Conservation (phyloP, 2,113 vertebrate genomes). For the Muscicapa adusta region DNA sequence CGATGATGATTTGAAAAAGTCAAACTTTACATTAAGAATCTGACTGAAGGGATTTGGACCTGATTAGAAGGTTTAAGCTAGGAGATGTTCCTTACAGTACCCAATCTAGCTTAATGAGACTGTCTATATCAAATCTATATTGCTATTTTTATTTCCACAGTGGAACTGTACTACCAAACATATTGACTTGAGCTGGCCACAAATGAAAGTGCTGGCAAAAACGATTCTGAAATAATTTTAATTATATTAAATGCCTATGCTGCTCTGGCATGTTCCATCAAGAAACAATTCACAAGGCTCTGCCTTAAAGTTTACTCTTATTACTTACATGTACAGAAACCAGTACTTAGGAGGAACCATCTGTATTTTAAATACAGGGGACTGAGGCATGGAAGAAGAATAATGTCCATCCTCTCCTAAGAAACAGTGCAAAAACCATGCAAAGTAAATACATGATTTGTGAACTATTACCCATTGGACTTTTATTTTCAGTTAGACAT, state of each 20-base stretch:
- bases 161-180: neutral
- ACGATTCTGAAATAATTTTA: neutral
- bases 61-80: neutral
- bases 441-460: neutral
- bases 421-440: neutral
- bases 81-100: neutral
- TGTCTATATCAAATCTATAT: neutral
- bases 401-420: neutral
- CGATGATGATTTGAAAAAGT: neutral
- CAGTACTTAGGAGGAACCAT: neutral
- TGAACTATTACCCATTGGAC: neutral
- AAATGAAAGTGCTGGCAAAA: neutral
- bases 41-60: neutral
- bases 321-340: neutral
- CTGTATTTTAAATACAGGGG: neutral
- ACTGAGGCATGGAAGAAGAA: neutral
- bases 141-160: neutral
- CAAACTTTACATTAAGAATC: neutral
- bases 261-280: neutral
- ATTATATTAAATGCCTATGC: neutral
- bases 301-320: neutral
- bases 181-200: neutral
- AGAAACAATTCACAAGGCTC: neutral
- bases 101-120: neutral
- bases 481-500: neutral